Evolutionary conservation across 1,140 invertebrate species (phyloP).

Genomic region (Trypoxylus dichotomus): DNA sequence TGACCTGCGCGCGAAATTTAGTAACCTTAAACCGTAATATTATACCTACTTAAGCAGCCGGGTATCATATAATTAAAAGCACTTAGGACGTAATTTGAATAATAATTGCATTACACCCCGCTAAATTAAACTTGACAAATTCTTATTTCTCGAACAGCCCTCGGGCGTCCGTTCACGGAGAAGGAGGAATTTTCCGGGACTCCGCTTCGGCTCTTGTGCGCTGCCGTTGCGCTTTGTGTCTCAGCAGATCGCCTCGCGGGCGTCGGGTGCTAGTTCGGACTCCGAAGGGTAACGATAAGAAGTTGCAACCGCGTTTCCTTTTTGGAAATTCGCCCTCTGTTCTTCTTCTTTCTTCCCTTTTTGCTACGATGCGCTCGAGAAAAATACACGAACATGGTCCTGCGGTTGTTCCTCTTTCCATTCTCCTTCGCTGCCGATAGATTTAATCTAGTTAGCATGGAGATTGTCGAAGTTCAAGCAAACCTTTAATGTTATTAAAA

Average conservation of each 20-base stretch:
- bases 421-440: not conserved
- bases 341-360: not conserved
- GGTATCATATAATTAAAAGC: conserved; percentile 29
- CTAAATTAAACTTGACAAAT: conserved; percentile 2
- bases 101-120: conserved; percentile 21
- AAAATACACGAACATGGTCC: too few relatives aligned
- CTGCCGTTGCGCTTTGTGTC: not conserved
- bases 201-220: not conserved
- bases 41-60: conserved; percentile 30
- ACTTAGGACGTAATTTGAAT: conserved; percentile 28
- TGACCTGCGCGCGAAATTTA: conserved; percentile 27
- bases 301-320: not conserved
- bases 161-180: not conserved
- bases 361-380: too few relatives aligned
- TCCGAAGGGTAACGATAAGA: not conserved
- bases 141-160: not conserved
- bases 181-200: not conserved
- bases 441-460: not conserved
- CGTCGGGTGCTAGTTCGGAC: not conserved
- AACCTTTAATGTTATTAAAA: not conserved
- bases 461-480: not conserved
- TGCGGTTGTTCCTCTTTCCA: not conserved
- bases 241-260: not conserved
- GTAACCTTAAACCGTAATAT: conserved; percentile 28
- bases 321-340: not conserved